Conservation (phyloP, 2,888 invertebrate species). For the Parthenolecanium corni region DNA sequence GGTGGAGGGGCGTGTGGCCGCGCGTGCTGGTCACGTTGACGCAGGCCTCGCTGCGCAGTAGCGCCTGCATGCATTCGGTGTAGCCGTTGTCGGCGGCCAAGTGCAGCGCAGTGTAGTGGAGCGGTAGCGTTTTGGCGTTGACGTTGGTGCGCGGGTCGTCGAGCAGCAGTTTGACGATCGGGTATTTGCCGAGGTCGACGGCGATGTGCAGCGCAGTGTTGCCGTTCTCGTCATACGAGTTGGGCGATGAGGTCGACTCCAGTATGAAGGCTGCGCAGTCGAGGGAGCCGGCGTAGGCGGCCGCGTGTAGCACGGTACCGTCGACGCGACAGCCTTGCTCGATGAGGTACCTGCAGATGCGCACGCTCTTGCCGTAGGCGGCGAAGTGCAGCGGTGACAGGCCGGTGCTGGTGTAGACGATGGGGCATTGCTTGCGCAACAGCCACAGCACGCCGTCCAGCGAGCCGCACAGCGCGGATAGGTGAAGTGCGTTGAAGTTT, state of each 20-base stretch:
- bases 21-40: constrained; percentile 61
- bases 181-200: constrained; percentile 54
- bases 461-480: constrained; percentile 65
- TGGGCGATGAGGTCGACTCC: constrained; percentile 55
- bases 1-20: constrained; percentile 71
- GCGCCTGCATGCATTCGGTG: constrained; percentile 62
- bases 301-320: constrained; percentile 70
- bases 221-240: constrained; percentile 56
- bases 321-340: constrained; percentile 51
- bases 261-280: constrained; percentile 67
- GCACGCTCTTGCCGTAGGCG: constrained; percentile 67
- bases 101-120: constrained; percentile 68
- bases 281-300: constrained; percentile 67
- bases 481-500: constrained; percentile 58
- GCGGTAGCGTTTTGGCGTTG: constrained; percentile 50
- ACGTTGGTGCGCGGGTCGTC: constrained; percentile 54
- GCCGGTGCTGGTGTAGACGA: constrained; percentile 56
- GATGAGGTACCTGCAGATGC: constrained; percentile 50
- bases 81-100: constrained; percentile 80
- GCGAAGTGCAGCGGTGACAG: constrained; percentile 72
- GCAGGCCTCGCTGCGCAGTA: constrained; percentile 63
- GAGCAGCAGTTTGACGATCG: constrained; percentile 57
- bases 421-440: constrained; percentile 53
- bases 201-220: constrained; percentile 69
- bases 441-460: constrained; percentile 50